These are phyloP conservation scores for Fragum whitleyi DNA, from an alignment of 2,888 invertebrate species.

Conservation along the genomic window DNA sequence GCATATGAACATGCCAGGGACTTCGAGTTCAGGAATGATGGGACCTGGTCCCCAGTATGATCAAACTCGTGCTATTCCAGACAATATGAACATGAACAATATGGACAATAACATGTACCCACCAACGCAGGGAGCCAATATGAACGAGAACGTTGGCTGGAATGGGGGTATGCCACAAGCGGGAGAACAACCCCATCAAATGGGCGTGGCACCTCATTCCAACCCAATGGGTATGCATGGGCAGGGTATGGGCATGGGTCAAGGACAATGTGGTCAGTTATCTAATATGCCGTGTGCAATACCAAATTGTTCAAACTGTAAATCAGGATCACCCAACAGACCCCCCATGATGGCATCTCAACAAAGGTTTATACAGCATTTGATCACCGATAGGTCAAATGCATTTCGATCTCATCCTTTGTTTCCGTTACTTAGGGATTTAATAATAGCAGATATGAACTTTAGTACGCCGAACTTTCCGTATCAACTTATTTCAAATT, in stretches of 20 bases:
- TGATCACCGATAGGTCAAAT: constrained; percentile 82
- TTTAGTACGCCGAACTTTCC: constrained; percentile 83
- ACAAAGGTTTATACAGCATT: constrained; percentile 83
- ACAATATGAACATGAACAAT: constrained; percentile 67
- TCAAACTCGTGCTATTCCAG: constrained; percentile 57
- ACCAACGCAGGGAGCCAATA: constrained; percentile 52
- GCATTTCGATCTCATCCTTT: constrained; percentile 84
- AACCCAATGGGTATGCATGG: constrained; percentile 66
- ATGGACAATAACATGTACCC: constrained; percentile 61
- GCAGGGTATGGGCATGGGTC: constrained; percentile 62
- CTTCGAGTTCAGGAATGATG: constrained; percentile 52
- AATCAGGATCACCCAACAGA: constrained; percentile 71
- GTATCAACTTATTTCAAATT: constrained; percentile 82
- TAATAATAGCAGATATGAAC: constrained; percentile 85
- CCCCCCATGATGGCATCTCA: constrained; percentile 80
- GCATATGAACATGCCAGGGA: constrained; percentile 48
- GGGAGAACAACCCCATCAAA: constrained; percentile 66
- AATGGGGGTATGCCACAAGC: constrained; percentile 67
- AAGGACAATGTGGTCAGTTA: constrained; percentile 61
- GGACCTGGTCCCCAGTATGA: constrained; percentile 57
- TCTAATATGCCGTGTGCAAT: constrained; percentile 68
- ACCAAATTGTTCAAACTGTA: constrained; percentile 79
- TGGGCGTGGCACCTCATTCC: constrained; percentile 63
- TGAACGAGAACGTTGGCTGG: constrained; percentile 52
- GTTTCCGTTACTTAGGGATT: constrained; percentile 83